Evolutionary conservation across 2,797 vertebrate species (phyloP).

Genomic region (Mastacembelus armatus): DNA sequence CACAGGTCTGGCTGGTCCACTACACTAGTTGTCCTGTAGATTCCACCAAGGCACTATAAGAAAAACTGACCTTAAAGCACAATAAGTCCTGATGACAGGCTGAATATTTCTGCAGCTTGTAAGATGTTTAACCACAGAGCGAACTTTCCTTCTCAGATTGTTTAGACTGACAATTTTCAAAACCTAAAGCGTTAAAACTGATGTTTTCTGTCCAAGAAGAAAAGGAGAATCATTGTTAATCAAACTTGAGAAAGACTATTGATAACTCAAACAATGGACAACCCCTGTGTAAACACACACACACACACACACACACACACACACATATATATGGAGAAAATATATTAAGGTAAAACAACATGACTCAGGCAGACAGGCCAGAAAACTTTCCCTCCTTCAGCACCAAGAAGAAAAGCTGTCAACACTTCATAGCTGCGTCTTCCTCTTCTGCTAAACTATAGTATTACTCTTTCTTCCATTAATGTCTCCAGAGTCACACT

Average conservation of each 20-base stretch:
- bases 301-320: too few relatives aligned
- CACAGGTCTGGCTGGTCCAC: slow-evolving; percentile 49
- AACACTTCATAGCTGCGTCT: slow-evolving; percentile 52
- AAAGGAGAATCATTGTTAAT: too few relatives aligned
- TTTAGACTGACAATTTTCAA: too few relatives aligned
- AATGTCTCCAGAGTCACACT: slow-evolving; percentile 42
- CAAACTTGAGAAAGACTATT: not conserved
- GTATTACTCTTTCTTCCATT: slow-evolving; percentile 36
- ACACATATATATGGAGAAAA: too few relatives aligned
- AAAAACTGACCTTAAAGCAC: not conserved
- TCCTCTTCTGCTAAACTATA: slow-evolving; percentile 44
- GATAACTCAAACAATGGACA: not conserved
- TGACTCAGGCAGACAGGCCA: slow-evolving; percentile 10
- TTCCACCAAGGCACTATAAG: slow-evolving; percentile 7
- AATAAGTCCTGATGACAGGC: too few relatives aligned
- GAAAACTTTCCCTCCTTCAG: slow-evolving; percentile 29
- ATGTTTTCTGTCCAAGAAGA: not conserved
- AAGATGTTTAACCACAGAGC: not conserved
- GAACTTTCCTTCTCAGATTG: not conserved
- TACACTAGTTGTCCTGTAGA: slow-evolving; percentile 20
- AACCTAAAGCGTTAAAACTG: too few relatives aligned
- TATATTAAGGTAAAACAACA: slow-evolving; percentile 3
- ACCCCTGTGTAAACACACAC: not conserved
- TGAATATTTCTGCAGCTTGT: not conserved
- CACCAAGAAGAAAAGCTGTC: slow-evolving; percentile 49